Conservation (phyloP, 2,888 invertebrate genomes). For the Ectobius pallidus region DNA sequence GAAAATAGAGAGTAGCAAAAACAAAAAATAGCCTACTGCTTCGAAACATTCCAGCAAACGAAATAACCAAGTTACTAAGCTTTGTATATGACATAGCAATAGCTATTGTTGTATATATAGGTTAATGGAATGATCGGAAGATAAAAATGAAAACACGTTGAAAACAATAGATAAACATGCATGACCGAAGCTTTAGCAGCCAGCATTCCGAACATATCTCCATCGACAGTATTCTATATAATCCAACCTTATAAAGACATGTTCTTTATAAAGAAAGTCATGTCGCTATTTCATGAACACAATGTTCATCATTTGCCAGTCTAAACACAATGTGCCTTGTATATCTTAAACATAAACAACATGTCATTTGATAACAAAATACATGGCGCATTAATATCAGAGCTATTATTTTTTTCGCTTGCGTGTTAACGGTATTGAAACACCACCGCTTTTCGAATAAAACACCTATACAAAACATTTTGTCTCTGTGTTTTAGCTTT, state of each 20-base stretch:
- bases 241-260: not conserved
- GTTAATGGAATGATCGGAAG: constrained; percentile 8
- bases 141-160: constrained; percentile 15
- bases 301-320: not conserved
- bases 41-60: constrained; percentile 8
- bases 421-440: no score
- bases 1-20: not conserved
- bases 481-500: no score
- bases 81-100: constrained; percentile 11
- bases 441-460: no score
- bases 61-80: not conserved
- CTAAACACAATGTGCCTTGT: no score
- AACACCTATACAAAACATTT: no score
- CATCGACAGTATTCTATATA: not conserved
- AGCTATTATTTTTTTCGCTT: no score
- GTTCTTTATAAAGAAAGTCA: not conserved
- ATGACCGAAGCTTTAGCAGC: not conserved
- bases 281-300: not conserved
- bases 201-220: not conserved
- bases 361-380: no score
- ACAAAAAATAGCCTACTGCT: not conserved
- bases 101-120: constrained; percentile 3
- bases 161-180: constrained; percentile 13
- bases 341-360: no score
- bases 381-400: no score